These are phyloP conservation scores for Hippopotamyrus pictus DNA, from an alignment of 2,797 vertebrate species.

Conservation along the genomic window DNA sequence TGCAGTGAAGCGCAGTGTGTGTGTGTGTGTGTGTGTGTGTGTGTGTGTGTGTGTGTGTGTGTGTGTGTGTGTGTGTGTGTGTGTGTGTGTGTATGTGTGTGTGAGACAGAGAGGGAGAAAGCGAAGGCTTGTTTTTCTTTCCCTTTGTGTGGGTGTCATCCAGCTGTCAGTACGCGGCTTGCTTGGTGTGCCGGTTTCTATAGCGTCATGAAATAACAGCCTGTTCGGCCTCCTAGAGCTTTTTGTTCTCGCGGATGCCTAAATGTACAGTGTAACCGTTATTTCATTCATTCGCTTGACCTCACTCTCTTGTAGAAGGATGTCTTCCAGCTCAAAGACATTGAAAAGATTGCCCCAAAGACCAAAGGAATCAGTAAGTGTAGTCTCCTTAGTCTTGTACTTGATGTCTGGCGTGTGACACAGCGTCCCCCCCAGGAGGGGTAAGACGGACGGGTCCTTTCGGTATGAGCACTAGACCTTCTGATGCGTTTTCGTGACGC, in stretches of 20 bases:
- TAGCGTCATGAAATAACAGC: background rate
- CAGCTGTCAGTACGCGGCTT: background rate
- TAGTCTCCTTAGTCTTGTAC: background rate
- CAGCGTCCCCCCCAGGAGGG: background rate
- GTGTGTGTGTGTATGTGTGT: background rate
- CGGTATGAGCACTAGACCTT: background rate
- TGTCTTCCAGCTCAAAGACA: constrained; percentile 94
- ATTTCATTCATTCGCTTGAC: background rate
- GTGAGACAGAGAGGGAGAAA: background rate
- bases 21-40: background rate
- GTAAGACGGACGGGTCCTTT: background rate
- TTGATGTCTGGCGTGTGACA: background rate
- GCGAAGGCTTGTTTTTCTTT: background rate
- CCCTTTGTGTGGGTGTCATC: background rate
- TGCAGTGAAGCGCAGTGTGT: background rate
- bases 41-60: background rate
- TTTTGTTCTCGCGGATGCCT: background rate
- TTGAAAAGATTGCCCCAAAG: constrained; percentile 97
- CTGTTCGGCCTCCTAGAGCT: background rate
- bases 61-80: too few relatives aligned
- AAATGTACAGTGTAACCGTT: background rate
- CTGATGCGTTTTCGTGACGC: background rate
- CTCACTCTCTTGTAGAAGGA: constrained; percentile 72
- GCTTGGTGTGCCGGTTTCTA: background rate
- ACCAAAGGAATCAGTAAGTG: constrained; percentile 94